Base-by-base conservation (phyloP, 2,888 invertebrate species). In the Amiota mariae region DNA sequence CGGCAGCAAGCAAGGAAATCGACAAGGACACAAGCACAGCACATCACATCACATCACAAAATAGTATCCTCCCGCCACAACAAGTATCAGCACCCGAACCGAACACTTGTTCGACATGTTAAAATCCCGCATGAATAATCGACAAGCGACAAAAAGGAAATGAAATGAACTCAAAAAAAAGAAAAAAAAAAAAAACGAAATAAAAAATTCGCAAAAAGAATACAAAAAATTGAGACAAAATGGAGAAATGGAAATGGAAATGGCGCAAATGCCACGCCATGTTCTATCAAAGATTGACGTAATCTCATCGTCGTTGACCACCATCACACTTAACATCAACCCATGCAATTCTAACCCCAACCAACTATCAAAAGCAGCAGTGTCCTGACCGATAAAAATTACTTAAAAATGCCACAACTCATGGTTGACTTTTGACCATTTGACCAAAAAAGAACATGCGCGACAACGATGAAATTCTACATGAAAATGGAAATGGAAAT, bases 371-470 rank as follows among this genome's bases (percentile, higher is more conserved):
- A 36, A 6, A 36, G 24, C 61, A 15, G 2, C 36, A 13, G 24
- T 46, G 77, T 74, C 75, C 77, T 82, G 80, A 81, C 81, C 87
- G 82, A 87, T 87, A 85, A 84, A 87, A 87, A 87, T 87, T 87
- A 87, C 87, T 87, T 87, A 87, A 87, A 87, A 87, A 87, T 87
- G 88, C 88, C 88, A 79, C 88, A 88, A 85, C 88, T 86, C 86
- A 85, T 88, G 88, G 88, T 87, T 88, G 88, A 88, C 85, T 88
- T 88, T 84, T 88, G 87, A 87, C 88, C 88, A 88, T 36, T 36
- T 36, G 36, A 36, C 36, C 36, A 36, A 36, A 36, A 83, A 78
- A 73, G 72, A 78, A 74, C 73, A 77, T 68, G 24, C 51, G 51
- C 63, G 63, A 64, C 49, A 74, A 36, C 36, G 54, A 72, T 72